phyloP scores from a whole-genome alignment of 2,888 invertebrate genomes.

The Noctua janthina region DNA sequence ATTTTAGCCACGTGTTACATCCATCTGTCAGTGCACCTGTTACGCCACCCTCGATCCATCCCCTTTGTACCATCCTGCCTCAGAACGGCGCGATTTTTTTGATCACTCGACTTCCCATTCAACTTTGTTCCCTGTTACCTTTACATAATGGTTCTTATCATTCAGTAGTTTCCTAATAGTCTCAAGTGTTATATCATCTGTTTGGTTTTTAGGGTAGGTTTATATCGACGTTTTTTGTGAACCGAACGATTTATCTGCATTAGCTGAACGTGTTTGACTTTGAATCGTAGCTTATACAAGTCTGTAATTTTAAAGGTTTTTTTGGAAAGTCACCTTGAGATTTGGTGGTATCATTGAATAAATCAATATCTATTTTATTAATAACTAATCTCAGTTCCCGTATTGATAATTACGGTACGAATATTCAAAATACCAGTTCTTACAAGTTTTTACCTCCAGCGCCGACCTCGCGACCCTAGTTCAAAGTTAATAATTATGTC shows the following conservation, averaged over 20 bases:
- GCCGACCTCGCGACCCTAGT: constrained; percentile 62
- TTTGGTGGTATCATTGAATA: constrained; percentile 4
- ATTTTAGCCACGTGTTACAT: constrained; percentile 69
- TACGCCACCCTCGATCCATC: constrained; percentile 52
- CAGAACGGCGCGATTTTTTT: constrained; percentile 35
- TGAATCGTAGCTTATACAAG: constrained; percentile 13
- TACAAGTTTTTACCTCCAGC: constrained; percentile 61
- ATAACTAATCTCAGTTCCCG: constrained; percentile 6
- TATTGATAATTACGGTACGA: constrained; percentile 31
- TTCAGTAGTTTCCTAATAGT: constrained; percentile 20
- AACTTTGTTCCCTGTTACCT: constrained; percentile 41
- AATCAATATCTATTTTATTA: constrained; percentile 19
- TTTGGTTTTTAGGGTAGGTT: constrained; percentile 33
- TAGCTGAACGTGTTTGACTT: constrained; percentile 45
- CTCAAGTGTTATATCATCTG: constrained; percentile 42
- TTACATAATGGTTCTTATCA: constrained; percentile 42
- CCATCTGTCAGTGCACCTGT: constrained; percentile 76
- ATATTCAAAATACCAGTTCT: constrained; percentile 61
- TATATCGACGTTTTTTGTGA: constrained; percentile 41
- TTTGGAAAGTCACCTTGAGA: constrained; percentile 26
- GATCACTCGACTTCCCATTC: neutral
- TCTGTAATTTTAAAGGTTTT: constrained; percentile 14
- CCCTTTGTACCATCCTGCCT: constrained; percentile 49
- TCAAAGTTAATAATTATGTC: constrained; percentile 72
- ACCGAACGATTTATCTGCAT: constrained; percentile 42